Percentiles rank a stretch among this genome's conserved stretches.
These are phyloP conservation scores for Synanthedon vespiformis DNA, from an alignment of 2,888 invertebrate genomes.

Conservation along the genomic window DNA sequence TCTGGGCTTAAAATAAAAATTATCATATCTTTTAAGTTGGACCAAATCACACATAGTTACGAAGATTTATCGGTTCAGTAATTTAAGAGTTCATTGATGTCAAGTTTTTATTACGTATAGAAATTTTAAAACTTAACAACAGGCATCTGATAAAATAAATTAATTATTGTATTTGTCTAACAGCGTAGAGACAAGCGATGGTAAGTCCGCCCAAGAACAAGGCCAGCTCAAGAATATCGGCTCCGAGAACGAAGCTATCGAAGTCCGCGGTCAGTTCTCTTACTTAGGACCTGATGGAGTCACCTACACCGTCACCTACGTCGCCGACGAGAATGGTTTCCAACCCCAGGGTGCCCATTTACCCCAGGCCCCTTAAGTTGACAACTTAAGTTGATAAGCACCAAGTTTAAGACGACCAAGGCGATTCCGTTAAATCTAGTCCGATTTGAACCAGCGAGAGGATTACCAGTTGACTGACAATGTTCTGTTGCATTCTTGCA, in stretches of 20 bases:
- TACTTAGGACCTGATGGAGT: slow-evolving; percentile 56
- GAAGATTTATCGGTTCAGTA: no score
- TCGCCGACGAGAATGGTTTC: slow-evolving; percentile 68
- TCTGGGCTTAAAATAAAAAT: no score
- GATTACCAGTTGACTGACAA: slow-evolving; percentile 10
- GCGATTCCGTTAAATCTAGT: slow-evolving; percentile 27
- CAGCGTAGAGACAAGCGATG: slow-evolving; percentile 43
- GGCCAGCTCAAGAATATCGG: slow-evolving; percentile 33
- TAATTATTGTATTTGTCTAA: slow-evolving; percentile 1
- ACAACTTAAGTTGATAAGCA: not conserved
- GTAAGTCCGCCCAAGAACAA: slow-evolving; percentile 20
- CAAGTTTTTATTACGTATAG: no score
- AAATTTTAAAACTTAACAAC: no score
- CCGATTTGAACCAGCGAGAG: slow-evolving; percentile 36
- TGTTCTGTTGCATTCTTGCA: slow-evolving; percentile 13
- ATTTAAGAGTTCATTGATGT: no score
- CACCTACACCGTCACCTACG: slow-evolving; percentile 55
- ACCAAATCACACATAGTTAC: no score
- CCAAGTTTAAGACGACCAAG: not conserved
- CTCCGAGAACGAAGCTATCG: slow-evolving; percentile 31
- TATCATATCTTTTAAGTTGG: no score
- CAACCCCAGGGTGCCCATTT: slow-evolving; percentile 48
- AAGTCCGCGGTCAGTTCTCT: slow-evolving; percentile 35
- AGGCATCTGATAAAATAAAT: not conserved
- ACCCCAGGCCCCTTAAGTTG: slow-evolving; percentile 24